A percentile compares a stretch with the other conserved stretches of the same genome.
Evolutionary conservation across 2,797 vertebrate species (phyloP).

Genomic region (Oreochromis mossambicus): DNA sequence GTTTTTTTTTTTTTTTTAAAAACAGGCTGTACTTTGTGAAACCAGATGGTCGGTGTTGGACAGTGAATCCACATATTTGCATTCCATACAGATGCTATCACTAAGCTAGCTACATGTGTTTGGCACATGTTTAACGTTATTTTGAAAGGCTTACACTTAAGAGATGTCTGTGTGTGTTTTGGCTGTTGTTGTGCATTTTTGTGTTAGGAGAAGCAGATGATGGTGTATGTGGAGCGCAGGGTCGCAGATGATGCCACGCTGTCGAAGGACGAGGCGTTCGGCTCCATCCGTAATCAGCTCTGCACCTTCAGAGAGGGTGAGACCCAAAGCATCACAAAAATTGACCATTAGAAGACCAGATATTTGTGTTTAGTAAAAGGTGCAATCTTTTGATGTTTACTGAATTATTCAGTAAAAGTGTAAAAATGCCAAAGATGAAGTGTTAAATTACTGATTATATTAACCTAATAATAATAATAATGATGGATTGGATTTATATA

Average conservation of each 20-base stretch:
- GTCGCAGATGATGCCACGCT: conserved; percentile 77
- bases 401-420: not conserved
- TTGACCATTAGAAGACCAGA: not conserved
- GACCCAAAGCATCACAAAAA: not conserved
- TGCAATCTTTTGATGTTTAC: not conserved
- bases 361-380: not conserved
- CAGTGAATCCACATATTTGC: not conserved
- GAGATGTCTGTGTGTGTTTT: not conserved
- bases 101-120: not conserved
- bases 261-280: conserved; percentile 73
- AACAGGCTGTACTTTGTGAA: not conserved
- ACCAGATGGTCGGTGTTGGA: not conserved
- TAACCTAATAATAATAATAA: no score
- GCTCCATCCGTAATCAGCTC: conserved; percentile 77
- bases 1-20: conserved; percentile 11
- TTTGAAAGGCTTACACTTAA: not conserved
- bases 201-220: conserved; percentile 78
- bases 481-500: no score
- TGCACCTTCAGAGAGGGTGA: conserved; percentile 83
- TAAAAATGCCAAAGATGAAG: not conserved
- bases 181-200: not conserved
- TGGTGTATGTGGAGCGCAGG: conserved; percentile 83
- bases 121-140: not conserved
- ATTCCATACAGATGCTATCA: conserved; percentile 1
- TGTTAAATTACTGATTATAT: not conserved